Base-by-base conservation (phyloP, 2,888 invertebrate genomes). In the Nasonia oneida region DNA sequence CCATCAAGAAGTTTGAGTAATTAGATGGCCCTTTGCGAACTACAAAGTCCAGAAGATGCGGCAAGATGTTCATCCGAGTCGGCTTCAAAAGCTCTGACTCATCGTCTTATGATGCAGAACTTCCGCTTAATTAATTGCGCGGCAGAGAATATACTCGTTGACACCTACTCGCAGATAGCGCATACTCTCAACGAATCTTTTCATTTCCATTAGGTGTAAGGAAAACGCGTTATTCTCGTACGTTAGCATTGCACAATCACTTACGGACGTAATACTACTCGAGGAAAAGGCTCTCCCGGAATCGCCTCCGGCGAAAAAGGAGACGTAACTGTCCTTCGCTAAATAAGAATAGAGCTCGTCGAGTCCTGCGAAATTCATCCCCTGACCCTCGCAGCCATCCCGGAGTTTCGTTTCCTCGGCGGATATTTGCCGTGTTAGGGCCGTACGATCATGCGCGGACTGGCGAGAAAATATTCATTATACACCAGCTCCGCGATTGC, bases 301-400 rank as follows among this genome's bases (percentile, higher is more conserved):
- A 74, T 83, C 39, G 33, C 53, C 29, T 42, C 29, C 23, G n/a
- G 53, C 37, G 29, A 29, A 50, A 37, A 81, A 64, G 12, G 29
- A 33, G 78, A 80, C 71, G 77, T 81, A 79, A 47, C 47, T 87
- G 88, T 89, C 89, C 89, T 90, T 87, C 85, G 90, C 89, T 89
- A 90, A 90, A 90, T 90, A 90, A 90, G 90, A 89, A 89, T 88
- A 88, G 86, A 88, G 87, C 87, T 88, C 87, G 88, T 87, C 29
- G 29, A 29, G 29, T 29, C 37, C 67, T 88, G 89, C 80, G 87
- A 89, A 90, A 89, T 90, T 89, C 88, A 89, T 89, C 88, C 88
- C 83, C 67, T 81, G 86, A 84, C 75, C 83, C 75, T 29, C 47
- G 37, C 81, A 64, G 23, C 23, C 23, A 23, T 23, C 87, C 88